Base-by-base conservation (phyloP, 2,797 vertebrate species). In the Enteromius viviparus region DNA sequence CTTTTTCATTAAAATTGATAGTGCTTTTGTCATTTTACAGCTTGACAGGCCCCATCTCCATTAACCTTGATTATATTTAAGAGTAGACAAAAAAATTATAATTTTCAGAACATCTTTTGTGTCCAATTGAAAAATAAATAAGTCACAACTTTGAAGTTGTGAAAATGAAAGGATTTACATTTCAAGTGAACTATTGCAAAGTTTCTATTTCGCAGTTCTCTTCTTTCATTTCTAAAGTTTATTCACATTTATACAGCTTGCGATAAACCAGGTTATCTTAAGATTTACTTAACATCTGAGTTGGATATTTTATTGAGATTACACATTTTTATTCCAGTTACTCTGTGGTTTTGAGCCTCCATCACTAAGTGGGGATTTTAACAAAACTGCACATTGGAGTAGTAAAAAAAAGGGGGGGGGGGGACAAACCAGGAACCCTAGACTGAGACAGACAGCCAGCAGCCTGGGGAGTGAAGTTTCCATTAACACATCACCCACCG, bases 371-470 rank as follows among this genome's bases (percentile, higher is more conserved):
- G 83, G 89, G 86, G 85, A 91, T 91, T 89, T 85, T 69, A 87
- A 37, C 40, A 55, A 42, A 32, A 76, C 80, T 42, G n/a, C 1
- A 47, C 84, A 74, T 72, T n/a, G 68, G 42, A 88, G 53, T 17
- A 29, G 23, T 6, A 80, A 80, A 85, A 88, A 88, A 49, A 68
- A 32, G 29, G 6, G 26, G 19, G 34, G 34, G 34, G 34, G 4
- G 12, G 45, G 92, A 88, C 78, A 90, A 77, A 85, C 84, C 55
- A 80, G 64, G 68, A 88, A 86, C 89, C 90, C 86, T 4, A 58
- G 74, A 88, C 42, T 72, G 74, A 85, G 72, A 66, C 65, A 90
- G 81, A 89, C 68, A 58, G 87, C 89, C 90, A 91, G 90, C 89
- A 78, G 84, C 62, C 81, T 72, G 55, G 29, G 42, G 69, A 89